Conservation (phyloP, 2,888 invertebrate genomes). For the Callosobruchus maculatus region DNA sequence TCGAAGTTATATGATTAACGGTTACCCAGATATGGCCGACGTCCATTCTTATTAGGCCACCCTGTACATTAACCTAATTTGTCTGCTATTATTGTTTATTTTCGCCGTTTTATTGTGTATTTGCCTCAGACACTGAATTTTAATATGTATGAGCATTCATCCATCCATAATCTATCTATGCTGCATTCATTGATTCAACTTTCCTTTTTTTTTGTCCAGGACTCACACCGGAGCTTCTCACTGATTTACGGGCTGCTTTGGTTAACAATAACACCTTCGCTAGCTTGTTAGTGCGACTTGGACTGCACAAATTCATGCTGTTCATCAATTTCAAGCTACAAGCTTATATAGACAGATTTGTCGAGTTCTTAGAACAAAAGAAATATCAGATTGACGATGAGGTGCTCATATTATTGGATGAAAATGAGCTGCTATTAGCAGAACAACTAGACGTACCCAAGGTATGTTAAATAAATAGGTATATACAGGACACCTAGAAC, state of each 20-base stretch:
- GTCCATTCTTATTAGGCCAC: too few species aligned
- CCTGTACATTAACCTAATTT: too few species aligned
- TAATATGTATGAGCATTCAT: too few species aligned
- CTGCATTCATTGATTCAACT: too few species aligned
- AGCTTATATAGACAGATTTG: constrained; percentile 60
- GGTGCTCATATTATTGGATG: constrained; percentile 63
- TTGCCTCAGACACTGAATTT: too few species aligned
- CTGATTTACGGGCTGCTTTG: constrained; percentile 89
- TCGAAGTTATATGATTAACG: too few species aligned
- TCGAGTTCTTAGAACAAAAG: constrained; percentile 59
- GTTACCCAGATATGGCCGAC: too few species aligned
- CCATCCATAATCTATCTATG: too few species aligned
- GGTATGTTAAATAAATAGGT: constrained; percentile 32
- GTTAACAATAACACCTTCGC: constrained; percentile 97
- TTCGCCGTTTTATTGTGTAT: too few species aligned
- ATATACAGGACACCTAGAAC: too few species aligned
- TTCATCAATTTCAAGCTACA: constrained; percentile 53
- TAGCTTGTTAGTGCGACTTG: constrained; percentile 78
- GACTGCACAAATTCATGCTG: constrained; percentile 73
- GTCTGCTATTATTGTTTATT: too few species aligned
- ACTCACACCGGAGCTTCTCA: constrained; percentile 80
- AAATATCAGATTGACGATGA: constrained; percentile 64
- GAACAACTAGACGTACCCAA: constrained; percentile 90
- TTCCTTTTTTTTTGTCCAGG: constrained; percentile 14
- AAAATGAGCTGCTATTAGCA: constrained; percentile 55